Evolutionary conservation across 1,140 invertebrate genomes (phyloP).

Genomic region (Formica exsecta): DNA sequence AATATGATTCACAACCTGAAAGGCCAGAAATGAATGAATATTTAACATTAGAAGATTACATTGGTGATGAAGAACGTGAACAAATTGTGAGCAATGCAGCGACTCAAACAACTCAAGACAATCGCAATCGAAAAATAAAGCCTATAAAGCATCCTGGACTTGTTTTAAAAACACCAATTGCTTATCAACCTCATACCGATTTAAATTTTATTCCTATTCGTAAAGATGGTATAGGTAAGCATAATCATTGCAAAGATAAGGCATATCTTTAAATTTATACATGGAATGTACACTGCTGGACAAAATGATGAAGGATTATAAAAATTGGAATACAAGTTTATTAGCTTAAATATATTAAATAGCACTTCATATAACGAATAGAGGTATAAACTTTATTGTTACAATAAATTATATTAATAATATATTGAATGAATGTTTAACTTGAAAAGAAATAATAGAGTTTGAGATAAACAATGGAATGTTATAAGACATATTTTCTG

Average conservation of each 20-base stretch:
- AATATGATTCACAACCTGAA: slow-evolving; percentile 81
- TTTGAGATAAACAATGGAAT: too few species aligned
- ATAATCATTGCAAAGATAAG: neutral
- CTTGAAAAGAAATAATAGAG: too few species aligned
- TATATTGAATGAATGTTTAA: too few species aligned
- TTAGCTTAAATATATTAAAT: too few species aligned
- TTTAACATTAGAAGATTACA: slow-evolving; percentile 85
- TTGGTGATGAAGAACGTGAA: slow-evolving; percentile 84
- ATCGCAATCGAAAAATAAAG: slow-evolving; percentile 90
- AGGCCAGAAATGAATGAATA: slow-evolving; percentile 83
- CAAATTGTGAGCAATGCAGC: slow-evolving; percentile 87
- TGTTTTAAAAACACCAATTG: slow-evolving; percentile 92
- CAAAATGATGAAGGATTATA: neutral
- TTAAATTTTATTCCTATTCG: slow-evolving; percentile 92
- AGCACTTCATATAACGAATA: too few species aligned
- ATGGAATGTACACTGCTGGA: neutral
- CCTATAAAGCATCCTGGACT: slow-evolving; percentile 92
- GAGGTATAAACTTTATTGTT: too few species aligned
- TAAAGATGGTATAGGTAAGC: slow-evolving; percentile 93
- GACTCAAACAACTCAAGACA: slow-evolving; percentile 87
- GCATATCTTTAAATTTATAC: neutral
- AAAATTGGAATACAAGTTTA: neutral
- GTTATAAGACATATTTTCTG: neutral
- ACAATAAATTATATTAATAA: too few species aligned
- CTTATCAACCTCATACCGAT: slow-evolving; percentile 93